phyloP scores from a whole-genome alignment of 2,113 vertebrate species.

The Turdus rufiventris region DNA sequence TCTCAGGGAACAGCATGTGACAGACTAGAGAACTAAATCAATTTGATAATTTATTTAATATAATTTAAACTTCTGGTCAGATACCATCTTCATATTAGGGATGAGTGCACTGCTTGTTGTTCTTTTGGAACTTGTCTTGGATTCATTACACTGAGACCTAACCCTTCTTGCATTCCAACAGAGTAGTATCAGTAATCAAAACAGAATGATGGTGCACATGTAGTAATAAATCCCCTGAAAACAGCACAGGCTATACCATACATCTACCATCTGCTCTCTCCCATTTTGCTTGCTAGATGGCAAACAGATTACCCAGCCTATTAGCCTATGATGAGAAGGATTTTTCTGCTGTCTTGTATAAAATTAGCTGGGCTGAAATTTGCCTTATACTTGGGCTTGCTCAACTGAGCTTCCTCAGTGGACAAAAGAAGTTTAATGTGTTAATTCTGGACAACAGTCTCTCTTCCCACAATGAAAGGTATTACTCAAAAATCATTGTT shows the following conservation, averaged over 20 bases:
- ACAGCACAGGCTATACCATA: constrained; percentile 10
- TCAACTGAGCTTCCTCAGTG: not conserved
- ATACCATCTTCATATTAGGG: not conserved
- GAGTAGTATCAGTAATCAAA: constrained; percentile 8
- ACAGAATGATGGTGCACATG: constrained; percentile 10
- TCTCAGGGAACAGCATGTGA: not conserved
- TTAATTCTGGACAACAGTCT: not conserved
- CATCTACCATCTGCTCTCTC: constrained; percentile 27
- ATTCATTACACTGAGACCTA: not conserved
- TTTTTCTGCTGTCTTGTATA: not conserved
- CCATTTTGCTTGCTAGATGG: not conserved
- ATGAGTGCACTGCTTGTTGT: not conserved
- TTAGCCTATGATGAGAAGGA: not conserved
- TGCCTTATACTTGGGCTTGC: not conserved
- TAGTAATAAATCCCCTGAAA: constrained; percentile 24
- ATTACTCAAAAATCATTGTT: not conserved
- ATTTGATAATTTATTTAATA: not conserved
- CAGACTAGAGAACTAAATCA: not conserved
- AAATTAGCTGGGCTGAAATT: not conserved
- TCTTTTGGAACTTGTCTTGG: not conserved
- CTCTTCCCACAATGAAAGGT: not conserved
- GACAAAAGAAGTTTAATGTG: not conserved
- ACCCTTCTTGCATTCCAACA: not conserved
- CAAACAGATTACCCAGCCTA: not conserved
- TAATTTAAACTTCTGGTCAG: not conserved